Percentiles rank a stretch among this genome's conserved stretches.
These are phyloP conservation scores for Nephila pilipes DNA, from an alignment of 1,140 invertebrate genomes.

Conservation along the genomic window DNA sequence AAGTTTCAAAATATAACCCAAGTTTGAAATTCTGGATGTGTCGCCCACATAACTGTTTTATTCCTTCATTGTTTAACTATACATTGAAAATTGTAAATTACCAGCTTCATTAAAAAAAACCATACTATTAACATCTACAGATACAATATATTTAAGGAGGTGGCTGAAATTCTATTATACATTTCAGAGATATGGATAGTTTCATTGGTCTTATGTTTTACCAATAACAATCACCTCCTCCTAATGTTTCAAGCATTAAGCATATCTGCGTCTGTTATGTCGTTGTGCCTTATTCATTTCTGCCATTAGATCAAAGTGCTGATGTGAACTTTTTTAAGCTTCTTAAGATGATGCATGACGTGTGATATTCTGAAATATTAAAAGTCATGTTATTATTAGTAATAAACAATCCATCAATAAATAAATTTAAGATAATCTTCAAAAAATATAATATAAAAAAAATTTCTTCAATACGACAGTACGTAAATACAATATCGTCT, in stretches of 20 bases:
- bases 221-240: not conserved
- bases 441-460: not conserved
- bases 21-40: not conserved
- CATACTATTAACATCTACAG: not conserved
- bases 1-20: not conserved
- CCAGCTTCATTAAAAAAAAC: not conserved
- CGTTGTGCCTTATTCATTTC: not conserved
- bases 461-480: not conserved
- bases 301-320: not conserved
- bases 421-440: too few species aligned
- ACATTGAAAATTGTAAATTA: not conserved
- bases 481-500: not conserved
- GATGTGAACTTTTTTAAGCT: not conserved
- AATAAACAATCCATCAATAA: too few species aligned
- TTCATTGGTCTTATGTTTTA: not conserved
- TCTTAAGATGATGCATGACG: too few species aligned
- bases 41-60: not conserved
- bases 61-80: not conserved
- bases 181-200: not conserved
- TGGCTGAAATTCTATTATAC: not conserved
- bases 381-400: too few species aligned
- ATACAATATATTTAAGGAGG: not conserved
- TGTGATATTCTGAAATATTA: too few species aligned
- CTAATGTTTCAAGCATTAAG: not conserved
- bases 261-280: not conserved